Conservation (phyloP, 2,113 vertebrate genomes). For the Solenodon paradoxus region DNA sequence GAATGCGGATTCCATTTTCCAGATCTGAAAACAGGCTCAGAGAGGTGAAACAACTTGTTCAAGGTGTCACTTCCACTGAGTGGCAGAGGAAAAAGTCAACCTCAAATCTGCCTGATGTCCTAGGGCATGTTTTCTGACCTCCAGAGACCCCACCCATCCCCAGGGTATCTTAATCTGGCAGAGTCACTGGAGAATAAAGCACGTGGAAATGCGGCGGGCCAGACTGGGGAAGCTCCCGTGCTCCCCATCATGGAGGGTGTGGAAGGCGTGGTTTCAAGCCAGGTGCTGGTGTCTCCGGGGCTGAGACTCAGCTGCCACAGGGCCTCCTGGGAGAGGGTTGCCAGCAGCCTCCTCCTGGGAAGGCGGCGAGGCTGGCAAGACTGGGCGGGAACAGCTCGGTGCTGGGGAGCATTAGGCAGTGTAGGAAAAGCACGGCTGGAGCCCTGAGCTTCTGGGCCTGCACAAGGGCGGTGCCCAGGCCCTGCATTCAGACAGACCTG, state of each 20-base stretch:
- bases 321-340: background rate
- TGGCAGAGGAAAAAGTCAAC: background rate
- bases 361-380: background rate
- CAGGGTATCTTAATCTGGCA: background rate
- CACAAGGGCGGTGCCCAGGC: background rate
- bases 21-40: background rate
- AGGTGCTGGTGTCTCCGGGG: background rate
- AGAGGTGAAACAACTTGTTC: background rate
- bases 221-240: background rate
- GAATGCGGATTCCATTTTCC: background rate
- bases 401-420: background rate
- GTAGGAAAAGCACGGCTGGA: background rate
- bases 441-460: background rate
- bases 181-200: background rate
- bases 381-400: too few species aligned
- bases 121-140: background rate
- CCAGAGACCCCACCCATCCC: background rate
- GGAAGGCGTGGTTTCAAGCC: background rate
- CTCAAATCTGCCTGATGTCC: background rate
- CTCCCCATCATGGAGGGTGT: too few species aligned
- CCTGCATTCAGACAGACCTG: background rate
- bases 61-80: background rate
- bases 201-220: rapidly evolving
- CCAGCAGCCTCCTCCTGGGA: too few species aligned
- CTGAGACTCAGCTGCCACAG: background rate